A percentile compares a stretch with the other conserved stretches of the same genome.
Evolutionary conservation across 2,888 invertebrate genomes (phyloP).

Genomic region (Noctua janthe): DNA sequence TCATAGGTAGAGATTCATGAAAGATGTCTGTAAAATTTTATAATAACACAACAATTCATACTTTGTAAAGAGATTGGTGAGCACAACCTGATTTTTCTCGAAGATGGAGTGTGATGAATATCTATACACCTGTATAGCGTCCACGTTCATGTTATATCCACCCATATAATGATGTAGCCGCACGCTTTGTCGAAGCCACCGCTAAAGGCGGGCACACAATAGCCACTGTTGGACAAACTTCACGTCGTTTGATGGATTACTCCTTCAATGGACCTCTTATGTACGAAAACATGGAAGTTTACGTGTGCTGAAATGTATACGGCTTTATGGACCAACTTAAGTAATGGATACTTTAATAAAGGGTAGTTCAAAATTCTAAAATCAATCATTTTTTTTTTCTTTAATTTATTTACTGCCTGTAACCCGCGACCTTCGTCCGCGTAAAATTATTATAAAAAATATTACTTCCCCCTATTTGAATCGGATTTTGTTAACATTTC

Average conservation of each 20-base stretch:
- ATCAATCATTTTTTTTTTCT: not conserved
- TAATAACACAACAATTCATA: not conserved
- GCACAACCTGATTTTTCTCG: not conserved
- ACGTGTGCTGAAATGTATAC: slow-evolving; percentile 18
- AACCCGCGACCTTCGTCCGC: too few relatives aligned
- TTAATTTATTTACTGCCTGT: not conserved
- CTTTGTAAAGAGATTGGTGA: not conserved
- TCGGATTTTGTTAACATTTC: too few relatives aligned
- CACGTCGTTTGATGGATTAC: slow-evolving; percentile 57
- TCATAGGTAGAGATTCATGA: not conserved
- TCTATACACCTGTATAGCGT: slow-evolving; percentile 36
- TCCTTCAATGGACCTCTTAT: slow-evolving; percentile 46
- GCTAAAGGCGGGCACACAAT: slow-evolving; percentile 53
- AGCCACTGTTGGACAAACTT: slow-evolving; percentile 51
- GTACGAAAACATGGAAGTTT: slow-evolving; percentile 18
- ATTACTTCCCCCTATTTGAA: too few relatives aligned
- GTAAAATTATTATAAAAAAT: too few relatives aligned
- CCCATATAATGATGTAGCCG: slow-evolving; percentile 25
- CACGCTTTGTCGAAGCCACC: slow-evolving; percentile 41
- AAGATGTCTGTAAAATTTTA: not conserved
- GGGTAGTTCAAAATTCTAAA: not conserved
- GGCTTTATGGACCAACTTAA: not conserved
- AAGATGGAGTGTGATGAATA: slow-evolving; percentile 29
- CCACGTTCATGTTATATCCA: slow-evolving; percentile 14
- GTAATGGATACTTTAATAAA: not conserved